Conservation (phyloP, 2,113 vertebrate genomes). For the Anser cygnoides region DNA sequence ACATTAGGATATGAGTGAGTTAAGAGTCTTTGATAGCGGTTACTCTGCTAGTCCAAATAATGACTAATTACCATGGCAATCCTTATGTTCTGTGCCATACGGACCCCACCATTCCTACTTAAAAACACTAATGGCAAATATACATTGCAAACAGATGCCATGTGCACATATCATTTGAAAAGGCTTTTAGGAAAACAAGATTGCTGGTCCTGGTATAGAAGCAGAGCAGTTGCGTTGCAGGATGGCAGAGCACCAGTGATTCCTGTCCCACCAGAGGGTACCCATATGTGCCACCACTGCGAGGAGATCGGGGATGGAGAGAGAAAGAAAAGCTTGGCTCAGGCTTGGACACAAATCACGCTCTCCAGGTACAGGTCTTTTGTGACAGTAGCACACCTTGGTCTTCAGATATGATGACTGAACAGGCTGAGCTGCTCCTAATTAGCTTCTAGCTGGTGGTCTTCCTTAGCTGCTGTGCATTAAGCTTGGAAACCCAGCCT, state of each 20-base stretch:
- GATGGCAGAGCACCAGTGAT: constrained; percentile 44
- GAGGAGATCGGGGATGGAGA: accelerated
- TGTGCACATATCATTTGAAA: constrained; percentile 56
- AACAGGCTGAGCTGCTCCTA: not conserved
- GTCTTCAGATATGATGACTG: not conserved
- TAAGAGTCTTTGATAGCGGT: constrained; percentile 50
- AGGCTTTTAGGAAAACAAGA: constrained; percentile 55
- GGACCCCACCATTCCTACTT: constrained; percentile 44
- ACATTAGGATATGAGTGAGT: constrained; percentile 31
- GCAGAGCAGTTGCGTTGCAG: constrained; percentile 13
- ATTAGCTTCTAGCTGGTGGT: not conserved
- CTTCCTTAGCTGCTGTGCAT: not conserved
- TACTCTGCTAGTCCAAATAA: constrained; percentile 69
- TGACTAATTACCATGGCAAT: constrained; percentile 65
- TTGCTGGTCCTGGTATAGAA: constrained; percentile 13
- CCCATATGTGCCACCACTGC: constrained; percentile 48
- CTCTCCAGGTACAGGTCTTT: not conserved
- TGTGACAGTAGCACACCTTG: not conserved
- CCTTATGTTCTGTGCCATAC: constrained; percentile 69
- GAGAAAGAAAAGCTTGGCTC: not conserved
- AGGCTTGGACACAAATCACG: not conserved
- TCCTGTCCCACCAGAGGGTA: not conserved
- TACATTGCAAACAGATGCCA: constrained; percentile 67
- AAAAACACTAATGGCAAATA: constrained; percentile 68
- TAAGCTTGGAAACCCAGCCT: not conserved